Base-by-base conservation (phyloP, 2,113 vertebrate genomes). In the Bos javanicus region DNA sequence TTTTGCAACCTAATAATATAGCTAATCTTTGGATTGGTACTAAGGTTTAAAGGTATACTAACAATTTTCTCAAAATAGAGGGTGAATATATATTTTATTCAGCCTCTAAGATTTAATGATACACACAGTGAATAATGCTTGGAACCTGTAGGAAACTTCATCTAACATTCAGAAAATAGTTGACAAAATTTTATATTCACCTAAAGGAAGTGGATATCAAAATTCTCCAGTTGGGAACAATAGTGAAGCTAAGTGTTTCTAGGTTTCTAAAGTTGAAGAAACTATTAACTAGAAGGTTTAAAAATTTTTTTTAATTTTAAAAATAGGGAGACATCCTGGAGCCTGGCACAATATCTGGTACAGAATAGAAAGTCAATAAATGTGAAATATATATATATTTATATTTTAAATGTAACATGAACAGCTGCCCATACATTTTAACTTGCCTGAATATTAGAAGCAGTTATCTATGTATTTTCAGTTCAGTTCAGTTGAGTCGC, bases 121-220 rank as follows among this genome's bases (percentile, higher is more conserved):
- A 57, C 90, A 83, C 23, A 36, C 4, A 50, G 39, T 56, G 57
- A 83, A 48, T 60, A 90, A 52, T 81, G 15, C 2, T 86, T 85
- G 82, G 3, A 28, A 3, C 13, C 62, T 81, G n/a, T 30, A 62
- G 36, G 10, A 64, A 57, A 91, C 16, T 50, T 60, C 6, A 82
- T 57, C 8, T 85, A 89, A 43, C 10, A 52, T 67, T 95, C 43
- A 90, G 74, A 87, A 96, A 94, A 95, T 88, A 59, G 90, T 67
- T 93, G n/a, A 76, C 36, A 96, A 57, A 46, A 56, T 74, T 46
- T 57, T 86, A 85, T 39, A 80, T 82, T 97, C 3, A 52, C 90
- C 78, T 82, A 56, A 88, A 87, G 86, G 36, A 88, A 59, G 25
- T 39, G 62, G 3, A 43, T 54, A 85, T 16, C 6, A 57, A 67